Evolutionary conservation across 2,113 vertebrate species (phyloP), one percentile per base, ranked within the genome.

Genomic region (Epinephelus moara): DNA sequence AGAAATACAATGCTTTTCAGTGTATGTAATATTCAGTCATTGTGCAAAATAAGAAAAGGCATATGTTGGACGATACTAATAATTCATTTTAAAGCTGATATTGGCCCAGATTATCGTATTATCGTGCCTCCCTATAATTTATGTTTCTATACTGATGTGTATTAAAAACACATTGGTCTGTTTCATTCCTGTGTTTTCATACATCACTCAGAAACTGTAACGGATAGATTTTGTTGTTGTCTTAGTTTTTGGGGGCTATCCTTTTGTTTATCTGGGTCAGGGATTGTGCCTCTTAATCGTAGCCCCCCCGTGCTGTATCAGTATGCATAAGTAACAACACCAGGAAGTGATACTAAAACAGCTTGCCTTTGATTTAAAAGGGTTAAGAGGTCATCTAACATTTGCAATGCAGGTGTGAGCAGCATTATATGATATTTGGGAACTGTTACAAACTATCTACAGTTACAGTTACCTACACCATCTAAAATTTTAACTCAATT

Each of bases 211-310:
- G 21, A 42, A 3, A 67, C 75, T 70, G 30, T 18, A 19, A 52
- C 27, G 70, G 47, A 49, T 45, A 40, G 18, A 25, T 25, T 27
- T 50, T 4, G 21, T 64, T 67, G 77, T 49, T 71, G 56, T 72
- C 18, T 78, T 57, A 13, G 21, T 56, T 81, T 71, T 64, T 50
- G 15, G 15, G 56, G 70, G 37, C 23, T 47, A 9, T 40, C 19
- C n/a, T 49, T 62, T 82, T 88, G 82, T 92, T 90, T 75, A 57
- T 89, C 64, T 85, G 76, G 81, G 81, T 85, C 87, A 86, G 49
- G 70, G 81, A 76, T 81, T 82, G 81, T 75, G 37, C 11, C 40
- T 84, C 57, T 70, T 71, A 85, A 79, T 64, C 37, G 2, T 71
- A 45, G 42, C 42, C 7, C 8, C 8, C 63, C 19, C 3, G 14